Evolutionary conservation across 2,797 vertebrate species (phyloP).

Genomic region (Pseudocheirus occidentalis): DNA sequence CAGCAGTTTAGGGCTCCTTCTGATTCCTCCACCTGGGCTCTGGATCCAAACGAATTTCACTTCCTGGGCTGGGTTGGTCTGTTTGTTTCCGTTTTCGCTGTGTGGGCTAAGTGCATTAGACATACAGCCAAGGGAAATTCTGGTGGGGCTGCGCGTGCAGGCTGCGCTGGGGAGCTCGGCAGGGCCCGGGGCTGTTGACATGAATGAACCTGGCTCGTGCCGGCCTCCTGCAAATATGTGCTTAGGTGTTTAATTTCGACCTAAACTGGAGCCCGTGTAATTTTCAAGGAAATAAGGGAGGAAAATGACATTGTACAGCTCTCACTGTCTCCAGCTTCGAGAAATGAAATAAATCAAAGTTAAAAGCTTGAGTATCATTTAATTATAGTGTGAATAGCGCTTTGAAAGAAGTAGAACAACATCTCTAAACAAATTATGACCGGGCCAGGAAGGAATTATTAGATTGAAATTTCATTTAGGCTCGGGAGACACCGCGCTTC

Average conservation of each 20-base stretch:
- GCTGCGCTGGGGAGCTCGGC: neutral
- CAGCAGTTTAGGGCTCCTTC: accelerated
- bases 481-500: conserved; percentile 88
- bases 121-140: conserved; percentile 59
- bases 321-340: conserved; percentile 86
- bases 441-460: conserved; percentile 89
- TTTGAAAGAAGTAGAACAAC: conserved; percentile 89
- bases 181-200: conserved; percentile 50
- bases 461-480: conserved; percentile 92
- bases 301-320: conserved; percentile 87
- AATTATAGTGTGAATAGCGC: conserved; percentile 87
- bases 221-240: conserved; percentile 76
- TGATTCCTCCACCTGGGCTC: neutral
- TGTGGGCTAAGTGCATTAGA: conserved; percentile 52
- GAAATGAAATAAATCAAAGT: conserved; percentile 91
- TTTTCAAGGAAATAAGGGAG: conserved; percentile 81
- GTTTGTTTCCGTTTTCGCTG: conserved; percentile 10
- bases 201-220: conserved; percentile 73
- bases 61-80: neutral
- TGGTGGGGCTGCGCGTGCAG: neutral
- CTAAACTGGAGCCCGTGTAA: conserved; percentile 81
- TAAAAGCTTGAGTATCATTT: conserved; percentile 91
- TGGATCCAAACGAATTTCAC: neutral
- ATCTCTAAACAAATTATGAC: conserved; percentile 92
- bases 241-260: conserved; percentile 86